Base-by-base conservation (phyloP, 2,113 vertebrate genomes). In the Loxodonta africana region DNA sequence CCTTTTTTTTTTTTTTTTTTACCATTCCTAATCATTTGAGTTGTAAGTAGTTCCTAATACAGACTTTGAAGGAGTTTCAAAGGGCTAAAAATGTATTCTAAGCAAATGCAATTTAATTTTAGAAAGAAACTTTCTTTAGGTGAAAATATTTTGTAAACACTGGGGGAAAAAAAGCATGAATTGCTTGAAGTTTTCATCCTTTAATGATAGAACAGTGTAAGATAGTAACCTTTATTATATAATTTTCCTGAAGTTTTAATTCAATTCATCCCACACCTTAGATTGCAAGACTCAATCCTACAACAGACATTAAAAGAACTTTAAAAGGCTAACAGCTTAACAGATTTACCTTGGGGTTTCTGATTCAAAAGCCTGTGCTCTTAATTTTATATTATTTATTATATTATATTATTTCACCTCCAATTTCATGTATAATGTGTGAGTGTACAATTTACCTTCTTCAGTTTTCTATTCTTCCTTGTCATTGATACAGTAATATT, bases 61-160 rank as follows among this genome's bases (percentile, higher is more conserved):
- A 90, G 51, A 83, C 46, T 90, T 71, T 46, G 8, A 76, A 88
- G 44, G 84, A 71, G 3, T 89, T 41, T 60, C 44, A 46, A 95
- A 78, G 2, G 86, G 33, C 57, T 65, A 46, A 95, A 83, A 62
- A 28, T 67, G 18, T 83, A 81, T 82, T 90, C 33, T 78, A 95
- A 92, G 11, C 2, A 83, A 76, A 90, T 63, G 4, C 8, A 76
- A 44, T 63, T 78, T 53, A 88, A 20, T 33, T 63, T 15, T 51
- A 82, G 30, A 94, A 91, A 92, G 62, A 60, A 85, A 80, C 83
- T 92, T 91, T 73, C 2, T 30, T 15, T 2, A 41, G 9, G 7
- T 93, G 6, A 69, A 91, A 77, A 91, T 10, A 8, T 65, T n/a
- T 44, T 73, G 30, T 37, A 73, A 91, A 74, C 51, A 95, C 23